Evolutionary conservation across 1,140 invertebrate species (phyloP), one percentile per base, ranked within the genome.

Genomic region (Cotesia glomerata): DNA sequence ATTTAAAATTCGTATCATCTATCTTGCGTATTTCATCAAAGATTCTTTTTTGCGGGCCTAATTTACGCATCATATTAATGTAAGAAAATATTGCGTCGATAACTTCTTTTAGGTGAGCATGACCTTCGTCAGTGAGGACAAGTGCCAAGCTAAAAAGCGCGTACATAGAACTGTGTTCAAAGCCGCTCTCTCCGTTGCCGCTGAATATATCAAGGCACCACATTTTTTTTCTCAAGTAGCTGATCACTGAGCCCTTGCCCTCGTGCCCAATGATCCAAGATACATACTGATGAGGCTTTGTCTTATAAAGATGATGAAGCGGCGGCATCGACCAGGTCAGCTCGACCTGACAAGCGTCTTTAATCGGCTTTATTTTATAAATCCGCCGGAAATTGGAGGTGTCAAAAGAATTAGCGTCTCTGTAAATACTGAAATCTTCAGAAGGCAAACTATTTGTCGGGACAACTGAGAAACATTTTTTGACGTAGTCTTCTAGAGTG

Each of bases 211-310:
- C 91, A 2, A 96, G 85, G 2, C 93, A 95, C 95, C 95, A 97
- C 35, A 95, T 91, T 86, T 93, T 93, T 63, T 92, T 90, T 71
- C 93, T 91, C 36, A 98, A 87, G 80, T 94, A 95, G 49, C 94
- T 93, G 0, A 96, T 90, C 9, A 98, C 84, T 77, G 95, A 96
- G 26, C 95, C 95, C 76, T 92, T 90, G 1, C 96, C 96, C 86
- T 98, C 95, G 82, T 98, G 93, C 0, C 95, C 96, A 4, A 98
- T 85, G 4, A 98, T 83, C 85, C 92, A 95, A 0, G 93, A 92
- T 0, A 98, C 80, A 77, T 97, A 96, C 59, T 93, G 88, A 72
- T 94, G 89, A 0, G 94, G 93, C 84, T 95, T 95, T 34, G 88
- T 89, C 82, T 91, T 91, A 81, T 96, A 97, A 14, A 92, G 87